phyloP scores from a whole-genome alignment of 2,113 vertebrate species.

The Lynx canadensis region DNA sequence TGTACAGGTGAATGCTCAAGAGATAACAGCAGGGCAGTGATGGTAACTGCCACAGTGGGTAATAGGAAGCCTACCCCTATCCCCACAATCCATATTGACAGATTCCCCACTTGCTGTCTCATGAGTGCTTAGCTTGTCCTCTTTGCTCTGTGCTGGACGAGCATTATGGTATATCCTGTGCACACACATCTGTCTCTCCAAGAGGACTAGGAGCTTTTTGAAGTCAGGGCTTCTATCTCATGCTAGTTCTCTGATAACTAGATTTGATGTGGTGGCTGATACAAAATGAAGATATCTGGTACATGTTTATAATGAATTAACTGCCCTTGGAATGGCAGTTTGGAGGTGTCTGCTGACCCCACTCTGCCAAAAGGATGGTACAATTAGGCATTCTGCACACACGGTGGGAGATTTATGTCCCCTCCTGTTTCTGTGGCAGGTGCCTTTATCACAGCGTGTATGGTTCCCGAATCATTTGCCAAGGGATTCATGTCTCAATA shows the following conservation, averaged over 20 bases:
- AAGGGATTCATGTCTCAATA: conserved; percentile 75
- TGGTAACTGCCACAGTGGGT: neutral
- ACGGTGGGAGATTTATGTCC: conserved; percentile 43
- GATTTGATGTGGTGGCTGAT: neutral
- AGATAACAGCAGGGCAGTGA: neutral
- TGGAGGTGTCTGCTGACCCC: neutral
- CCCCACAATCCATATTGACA: neutral
- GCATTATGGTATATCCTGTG: accelerated
- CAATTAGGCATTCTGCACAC: neutral
- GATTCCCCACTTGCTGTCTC: neutral
- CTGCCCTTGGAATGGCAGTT: neutral
- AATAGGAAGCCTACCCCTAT: neutral
- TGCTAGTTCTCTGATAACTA: neutral
- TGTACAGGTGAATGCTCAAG: neutral
- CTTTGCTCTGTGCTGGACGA: neutral
- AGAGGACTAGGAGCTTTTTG: neutral
- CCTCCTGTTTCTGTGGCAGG: conserved; percentile 58
- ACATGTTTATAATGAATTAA: neutral
- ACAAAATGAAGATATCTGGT: neutral
- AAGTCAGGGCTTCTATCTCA: conserved; percentile 3
- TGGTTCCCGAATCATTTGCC: conserved; percentile 62
- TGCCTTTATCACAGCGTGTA: conserved; percentile 42
- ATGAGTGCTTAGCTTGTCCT: neutral
- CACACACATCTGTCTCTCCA: neutral
- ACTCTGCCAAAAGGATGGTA: neutral